Conservation (phyloP, 2,888 invertebrate species). For the Blastobasis lacticolella region DNA sequence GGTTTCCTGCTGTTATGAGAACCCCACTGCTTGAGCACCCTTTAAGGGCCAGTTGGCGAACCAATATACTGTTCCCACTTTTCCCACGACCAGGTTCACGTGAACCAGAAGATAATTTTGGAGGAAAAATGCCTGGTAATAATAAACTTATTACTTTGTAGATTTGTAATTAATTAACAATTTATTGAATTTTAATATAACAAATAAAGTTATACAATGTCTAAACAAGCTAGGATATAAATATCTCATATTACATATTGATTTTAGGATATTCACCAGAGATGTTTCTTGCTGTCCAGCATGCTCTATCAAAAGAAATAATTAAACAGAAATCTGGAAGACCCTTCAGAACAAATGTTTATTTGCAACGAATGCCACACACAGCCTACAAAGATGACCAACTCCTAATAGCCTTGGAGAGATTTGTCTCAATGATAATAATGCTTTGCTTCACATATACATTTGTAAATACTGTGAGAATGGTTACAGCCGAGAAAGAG, state of each 20-base stretch:
- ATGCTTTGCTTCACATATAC: constrained; percentile 88
- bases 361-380: constrained; percentile 81
- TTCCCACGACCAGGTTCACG: constrained; percentile 82
- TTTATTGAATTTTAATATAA: neutral
- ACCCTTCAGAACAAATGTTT: constrained; percentile 49
- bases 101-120: constrained; percentile 58
- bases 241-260: constrained; percentile 17
- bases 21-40: constrained; percentile 59
- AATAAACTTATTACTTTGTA: too few relatives aligned
- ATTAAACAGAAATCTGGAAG: constrained; percentile 53
- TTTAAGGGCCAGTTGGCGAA: constrained; percentile 77
- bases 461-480: constrained; percentile 85
- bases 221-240: too few relatives aligned
- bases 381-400: constrained; percentile 81
- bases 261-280: constrained; percentile 57
- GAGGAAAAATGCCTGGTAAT: constrained; percentile 74
- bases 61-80: constrained; percentile 79
- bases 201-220: too few relatives aligned
- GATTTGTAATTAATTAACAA: neutral
- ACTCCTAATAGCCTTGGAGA: constrained; percentile 78
- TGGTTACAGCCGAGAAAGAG: constrained; percentile 85
- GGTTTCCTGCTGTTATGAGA: constrained; percentile 79
- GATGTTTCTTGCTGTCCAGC: constrained; percentile 61
- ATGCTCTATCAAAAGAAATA: constrained; percentile 56
- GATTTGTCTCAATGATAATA: constrained; percentile 84